Base-by-base conservation (phyloP, 30 jellyfish, hydroid and myxozoan genomes). In the Aurelia aurita complex sp. Pacific region DNA sequence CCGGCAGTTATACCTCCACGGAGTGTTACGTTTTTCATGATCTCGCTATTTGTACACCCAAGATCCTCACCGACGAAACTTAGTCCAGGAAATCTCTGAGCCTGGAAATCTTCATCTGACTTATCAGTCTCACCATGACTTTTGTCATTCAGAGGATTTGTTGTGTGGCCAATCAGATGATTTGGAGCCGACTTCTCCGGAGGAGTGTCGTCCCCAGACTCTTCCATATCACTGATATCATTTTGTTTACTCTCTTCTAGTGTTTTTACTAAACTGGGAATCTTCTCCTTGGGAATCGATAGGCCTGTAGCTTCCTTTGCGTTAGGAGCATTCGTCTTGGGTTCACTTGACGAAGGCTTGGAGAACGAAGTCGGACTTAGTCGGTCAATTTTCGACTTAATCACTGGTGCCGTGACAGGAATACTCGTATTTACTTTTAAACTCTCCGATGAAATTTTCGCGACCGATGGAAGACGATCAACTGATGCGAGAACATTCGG, bases 1-100 rank as follows among this genome's bases (percentile, higher is more conserved):
- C 98, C 98, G 0, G 98, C 80, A 23, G 69, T 85, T 43, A 94
- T 55, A 0, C 97, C 97, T 18, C 97, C 97, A 16, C 97, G 96
- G 33, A 94, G 67, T 1, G 98, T 94, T 55, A 89, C 97, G 54
- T 94, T 88, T 33, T 70, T 69, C 42, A 94, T 74, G 4, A 76
- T 83, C 71, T 94, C 96, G 50, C 98, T 94, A 67, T 82, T 83
- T 50, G 97, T 94, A 82, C 98, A 94, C 74, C 97, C 87, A 0
- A 96, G 89, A 67, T 94, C 98, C 18, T 83, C 98, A 5, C 74
- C 97, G 40, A 72, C 60, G 59, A 23, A 38, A 63, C 89, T 81
- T 46, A 81, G 79, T 1, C 96, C 89, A 15, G 96, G 96, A 53
- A 82, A 71, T 61, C 87, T 77, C 87, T 77, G 77, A 12, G 73